phyloP scores from a whole-genome alignment of 2,888 invertebrate genomes.

The Bhutanitis thaidina region DNA sequence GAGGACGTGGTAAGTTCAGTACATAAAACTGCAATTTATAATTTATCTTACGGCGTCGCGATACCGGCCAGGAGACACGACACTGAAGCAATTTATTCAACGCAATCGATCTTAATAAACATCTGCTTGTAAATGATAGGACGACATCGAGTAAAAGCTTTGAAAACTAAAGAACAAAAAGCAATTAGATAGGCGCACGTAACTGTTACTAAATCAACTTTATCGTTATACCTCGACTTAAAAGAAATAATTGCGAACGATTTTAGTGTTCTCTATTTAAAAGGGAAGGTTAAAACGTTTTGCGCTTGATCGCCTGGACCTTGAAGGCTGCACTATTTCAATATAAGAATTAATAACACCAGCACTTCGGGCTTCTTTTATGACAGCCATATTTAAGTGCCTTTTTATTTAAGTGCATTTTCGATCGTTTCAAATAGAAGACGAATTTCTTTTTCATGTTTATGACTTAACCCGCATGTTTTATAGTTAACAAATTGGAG shows the following conservation, averaged over 20 bases:
- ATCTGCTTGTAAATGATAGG: not conserved
- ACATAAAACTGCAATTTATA: too few relatives aligned
- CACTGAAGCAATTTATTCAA: too few relatives aligned
- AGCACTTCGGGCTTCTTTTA: slow-evolving; percentile 37
- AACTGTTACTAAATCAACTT: slow-evolving; percentile 8
- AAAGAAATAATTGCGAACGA: slow-evolving; percentile 4
- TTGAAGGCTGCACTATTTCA: slow-evolving; percentile 20
- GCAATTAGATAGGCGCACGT: not conserved
- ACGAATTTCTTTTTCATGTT: slow-evolving; percentile 41
- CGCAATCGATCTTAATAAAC: too few relatives aligned
- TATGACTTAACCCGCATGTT: slow-evolving; percentile 44
- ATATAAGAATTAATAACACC: slow-evolving; percentile 24
- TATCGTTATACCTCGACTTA: slow-evolving; percentile 2
- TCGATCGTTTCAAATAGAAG: slow-evolving; percentile 39
- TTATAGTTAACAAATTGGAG: slow-evolving; percentile 67
- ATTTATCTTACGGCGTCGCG: too few relatives aligned
- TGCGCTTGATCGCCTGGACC: slow-evolving; percentile 3
- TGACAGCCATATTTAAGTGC: slow-evolving; percentile 40
- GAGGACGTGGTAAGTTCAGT: too few relatives aligned
- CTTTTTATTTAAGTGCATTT: slow-evolving; percentile 22
- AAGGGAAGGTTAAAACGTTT: not conserved
- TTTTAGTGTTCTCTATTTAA: slow-evolving; percentile 9
- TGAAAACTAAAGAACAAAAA: not conserved
- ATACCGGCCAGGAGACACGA: too few relatives aligned
- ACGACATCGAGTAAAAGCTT: slow-evolving; percentile 6